Percentiles rank a stretch among this genome's conserved stretches.
phyloP scores from a whole-genome alignment of 1,140 invertebrate species.

The Brachionus manjavacas region DNA sequence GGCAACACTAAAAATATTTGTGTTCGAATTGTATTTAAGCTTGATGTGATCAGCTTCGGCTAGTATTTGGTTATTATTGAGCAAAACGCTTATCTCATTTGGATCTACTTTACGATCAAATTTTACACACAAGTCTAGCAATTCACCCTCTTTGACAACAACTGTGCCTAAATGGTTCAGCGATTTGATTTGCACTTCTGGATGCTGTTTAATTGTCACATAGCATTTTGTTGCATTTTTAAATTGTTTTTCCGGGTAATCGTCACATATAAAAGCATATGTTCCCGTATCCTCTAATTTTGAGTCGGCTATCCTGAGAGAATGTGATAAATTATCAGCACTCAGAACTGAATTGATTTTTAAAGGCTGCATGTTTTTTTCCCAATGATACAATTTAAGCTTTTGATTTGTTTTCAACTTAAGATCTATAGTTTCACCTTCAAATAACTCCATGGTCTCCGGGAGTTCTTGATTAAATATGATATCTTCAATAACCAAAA shows the following conservation, averaged over 20 bases:
- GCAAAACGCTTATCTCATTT: background rate
- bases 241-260: background rate
- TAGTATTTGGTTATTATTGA: background rate
- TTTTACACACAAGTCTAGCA: background rate
- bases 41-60: background rate
- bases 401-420: constrained; percentile 23
- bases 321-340: background rate
- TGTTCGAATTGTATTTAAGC: background rate
- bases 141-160: constrained; percentile 4
- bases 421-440: background rate
- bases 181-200: background rate
- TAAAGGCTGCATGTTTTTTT: background rate
- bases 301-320: background rate
- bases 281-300: background rate
- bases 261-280: background rate
- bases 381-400: constrained; percentile 1
- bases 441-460: background rate
- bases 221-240: background rate
- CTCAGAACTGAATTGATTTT: background rate
- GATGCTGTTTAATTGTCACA: background rate
- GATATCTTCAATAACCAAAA: background rate
- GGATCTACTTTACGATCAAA: background rate
- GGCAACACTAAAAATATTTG: background rate
- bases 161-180: background rate
- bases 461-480: background rate